Evolutionary conservation across 2,888 invertebrate species (phyloP), one percentile per base, ranked within the genome.

Genomic region (Laothoe populi): DNA sequence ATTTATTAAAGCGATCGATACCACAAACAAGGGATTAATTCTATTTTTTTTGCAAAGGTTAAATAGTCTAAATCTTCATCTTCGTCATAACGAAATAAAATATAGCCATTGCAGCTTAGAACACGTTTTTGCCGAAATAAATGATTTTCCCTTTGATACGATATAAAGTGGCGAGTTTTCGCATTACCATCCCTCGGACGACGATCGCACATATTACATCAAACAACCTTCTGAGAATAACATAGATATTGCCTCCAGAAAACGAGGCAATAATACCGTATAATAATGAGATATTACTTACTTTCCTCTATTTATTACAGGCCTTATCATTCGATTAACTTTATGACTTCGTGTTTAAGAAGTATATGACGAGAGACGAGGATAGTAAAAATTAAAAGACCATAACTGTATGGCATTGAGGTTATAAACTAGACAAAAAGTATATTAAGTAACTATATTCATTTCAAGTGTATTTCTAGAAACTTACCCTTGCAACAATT

Each of bases 241-340:
- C 13, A 38, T 38, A 48, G 23, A 48, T 24, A 48, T 48, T 48
- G 24, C 48, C 24, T 48, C 19, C 5, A 24, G 24, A 48, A 23
- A 46, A 46, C 13, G 23, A 46, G 23, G 13, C 46, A 38, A 10
- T 38, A 38, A 38, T 38, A 38, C 13, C 8, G 13, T 38, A 38
- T 38, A 38, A 38, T 49, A 26, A 49, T n/a, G n/a, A 49, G 26
- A 31, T 26, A 49, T 31, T 49, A 31, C 26, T 19, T 53, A 16
- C 8, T 24, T 49, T 49, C n/a, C 3, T 16, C 16, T 16, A 42
- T 53, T 31, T 31, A 53, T 53, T 49, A 49, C 49, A 31, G 5
- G 8, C 44, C 49, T 31, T 31, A 31, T 49, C 31, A 53, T 31
- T 53, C 16, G 31, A 53, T 53, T 53, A 31, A 53, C 31, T 35